A percentile compares a stretch with the other conserved stretches of the same genome.
These are phyloP conservation scores for Conopomorpha cramerella DNA, from an alignment of 1,140 invertebrate species.

Conservation along the genomic window DNA sequence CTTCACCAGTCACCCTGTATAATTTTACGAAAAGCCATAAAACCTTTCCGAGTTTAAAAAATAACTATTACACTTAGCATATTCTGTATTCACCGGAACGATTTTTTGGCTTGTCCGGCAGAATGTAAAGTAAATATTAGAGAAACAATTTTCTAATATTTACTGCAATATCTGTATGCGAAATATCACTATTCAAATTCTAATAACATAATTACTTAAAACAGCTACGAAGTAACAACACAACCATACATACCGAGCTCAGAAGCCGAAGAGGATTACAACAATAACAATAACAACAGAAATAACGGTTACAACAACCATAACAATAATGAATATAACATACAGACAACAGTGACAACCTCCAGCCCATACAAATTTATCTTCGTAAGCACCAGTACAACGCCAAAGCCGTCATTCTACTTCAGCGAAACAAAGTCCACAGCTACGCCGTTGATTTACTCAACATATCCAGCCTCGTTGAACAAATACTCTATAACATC, in stretches of 20 bases:
- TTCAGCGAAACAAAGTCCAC: slow-evolving; percentile 22
- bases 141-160: too few relatives aligned
- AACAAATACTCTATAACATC: slow-evolving; percentile 49
- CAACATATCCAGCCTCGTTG: slow-evolving; percentile 27
- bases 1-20: too few relatives aligned
- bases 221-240: slow-evolving; percentile 47
- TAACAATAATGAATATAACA: slow-evolving; percentile 1
- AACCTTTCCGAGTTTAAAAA: too few relatives aligned
- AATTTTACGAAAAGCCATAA: too few relatives aligned
- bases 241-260: slow-evolving; percentile 42
- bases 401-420: slow-evolving; percentile 19
- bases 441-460: slow-evolving; percentile 12
- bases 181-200: too few relatives aligned
- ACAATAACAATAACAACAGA: slow-evolving; percentile 10
- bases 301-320: slow-evolving; percentile 5
- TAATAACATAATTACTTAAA: slow-evolving; percentile 4
- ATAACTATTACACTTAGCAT: too few relatives aligned
- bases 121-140: too few relatives aligned
- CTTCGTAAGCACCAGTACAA: slow-evolving; percentile 23
- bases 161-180: too few relatives aligned
- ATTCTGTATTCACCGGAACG: too few relatives aligned
- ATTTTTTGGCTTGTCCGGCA: too few relatives aligned
- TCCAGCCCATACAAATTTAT: slow-evolving; percentile 24
- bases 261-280: slow-evolving; percentile 12
- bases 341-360: slow-evolving; percentile 6